phyloP scores from a whole-genome alignment of 2,888 invertebrate genomes.

The Chironomus riparius region DNA sequence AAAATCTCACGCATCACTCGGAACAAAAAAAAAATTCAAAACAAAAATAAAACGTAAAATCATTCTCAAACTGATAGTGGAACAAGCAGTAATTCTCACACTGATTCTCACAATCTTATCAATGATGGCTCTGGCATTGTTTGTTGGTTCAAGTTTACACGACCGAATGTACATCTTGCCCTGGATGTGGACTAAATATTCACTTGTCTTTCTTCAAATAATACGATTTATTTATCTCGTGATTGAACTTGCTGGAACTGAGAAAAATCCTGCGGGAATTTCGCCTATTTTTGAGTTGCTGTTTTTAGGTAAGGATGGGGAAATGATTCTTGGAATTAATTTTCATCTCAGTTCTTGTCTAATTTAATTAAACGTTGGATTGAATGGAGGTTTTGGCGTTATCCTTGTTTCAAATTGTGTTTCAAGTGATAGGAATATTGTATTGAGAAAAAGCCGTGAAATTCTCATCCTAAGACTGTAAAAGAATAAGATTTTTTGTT shows the following conservation, averaged over 20 bases:
- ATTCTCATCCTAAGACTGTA: too few species aligned
- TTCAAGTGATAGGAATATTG: too few species aligned
- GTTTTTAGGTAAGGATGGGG: background rate
- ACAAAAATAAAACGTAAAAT: too few species aligned
- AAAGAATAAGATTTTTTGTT: too few species aligned
- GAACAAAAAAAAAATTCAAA: too few species aligned
- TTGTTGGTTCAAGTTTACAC: background rate
- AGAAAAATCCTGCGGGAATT: background rate
- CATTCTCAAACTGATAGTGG: background rate
- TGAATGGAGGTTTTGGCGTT: too few species aligned
- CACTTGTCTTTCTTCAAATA: background rate
- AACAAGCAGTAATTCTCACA: background rate
- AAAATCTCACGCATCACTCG: too few species aligned
- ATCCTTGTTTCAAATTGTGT: too few species aligned
- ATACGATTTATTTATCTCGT: background rate
- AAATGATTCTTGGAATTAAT: background rate
- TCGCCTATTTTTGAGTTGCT: conserved; percentile 19
- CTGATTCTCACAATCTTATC: background rate
- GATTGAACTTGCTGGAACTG: background rate
- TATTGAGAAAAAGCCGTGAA: too few species aligned
- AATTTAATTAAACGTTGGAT: background rate
- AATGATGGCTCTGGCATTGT: background rate
- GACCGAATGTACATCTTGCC: background rate
- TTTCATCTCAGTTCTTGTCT: background rate
- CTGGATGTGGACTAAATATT: conserved; percentile 15